Evolutionary conservation across 2,113 vertebrate species (phyloP), one percentile per base, ranked within the genome.

Genomic region (Cottus gobio): DNA sequence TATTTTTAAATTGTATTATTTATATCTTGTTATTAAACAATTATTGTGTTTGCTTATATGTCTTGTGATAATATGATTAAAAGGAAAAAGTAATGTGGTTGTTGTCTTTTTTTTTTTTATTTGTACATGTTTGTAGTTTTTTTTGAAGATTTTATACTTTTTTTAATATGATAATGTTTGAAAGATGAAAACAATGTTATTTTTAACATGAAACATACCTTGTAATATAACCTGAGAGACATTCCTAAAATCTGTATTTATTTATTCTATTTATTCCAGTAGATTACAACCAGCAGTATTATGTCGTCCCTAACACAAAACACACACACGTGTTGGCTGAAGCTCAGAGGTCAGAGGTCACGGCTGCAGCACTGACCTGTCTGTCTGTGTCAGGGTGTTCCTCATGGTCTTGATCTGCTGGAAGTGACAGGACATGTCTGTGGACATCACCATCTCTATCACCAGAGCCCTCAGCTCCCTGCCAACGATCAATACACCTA

Each of bases 371-470:
- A 52, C 84, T 82, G 65, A 91, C 98, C 97, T 95, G 87, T 96
- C 96, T 48, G 96, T 95, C 91, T 99, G 97, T 79, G 98, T 96
- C 54, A 99, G 94, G 52, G 92, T 90, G 78, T 94, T 97, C 79
- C 96, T 94, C 96, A 99, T 99, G 0, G 96, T 98, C 95, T 99
- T 99, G 93, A 99, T 97, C 92, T 99, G 98, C 89, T 99, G 98
- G 85, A 99, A 99, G 91, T 99, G 98, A 77, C 97, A 96, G 6
- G 98, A 99, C 98, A 99, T 99, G 90, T 99, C 98, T 52, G 98
- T 99, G 64, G 97, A 96, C 94, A 99, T 96, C 88, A 99, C 98
- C 98, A 99, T 99, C 93, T 99, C 98, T 78, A 99, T 96, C 85
- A 99, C 98, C 92, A 99, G 94, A 54, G 95, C 95, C 82, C 97